Base-by-base conservation (phyloP, 2,797 vertebrate genomes). In the Arctocebus calabarensis region DNA sequence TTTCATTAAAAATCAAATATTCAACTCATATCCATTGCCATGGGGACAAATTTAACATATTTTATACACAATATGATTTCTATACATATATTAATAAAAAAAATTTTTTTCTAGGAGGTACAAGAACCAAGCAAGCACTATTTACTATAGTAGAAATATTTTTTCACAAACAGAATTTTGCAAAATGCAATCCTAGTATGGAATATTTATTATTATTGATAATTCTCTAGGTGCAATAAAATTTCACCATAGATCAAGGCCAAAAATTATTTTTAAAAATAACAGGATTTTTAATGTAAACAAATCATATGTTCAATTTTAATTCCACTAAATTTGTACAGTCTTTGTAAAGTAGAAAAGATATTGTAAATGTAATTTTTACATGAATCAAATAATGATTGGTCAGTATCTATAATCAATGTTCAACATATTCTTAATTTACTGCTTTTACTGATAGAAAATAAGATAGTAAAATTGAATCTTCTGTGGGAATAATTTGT, bases 391-490 rank as follows among this genome's bases (percentile, higher is more conserved):
- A 82, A 70, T 84, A 70, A 88, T 87, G 1, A 7, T 82, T 77
- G 20, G 61, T 94, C 74, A 90, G 16, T 91, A 57, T 45, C 34
- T 6, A 91, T 45, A 32, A 19, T 40, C 45, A 74, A 1, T 78
- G 12, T 4, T 90, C 81, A 74, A 59, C 2, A 75, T 88, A 68
- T 92, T 78, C 19, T 68, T 91, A 94, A 75, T 27, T 84, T 52
- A 77, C 19, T 82, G 2, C 73, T 92, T 92, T 68, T 2, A 23
- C 14, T 59, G 29, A 59, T 27, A 74, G 10, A 84, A 13, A 48
- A 88, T 89, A 37, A 82, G 6, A 75, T 2, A 32, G n/a, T 45
- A 70, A 40, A 79, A 34, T 55, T 37, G 16, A 81, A 32, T 90
- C 2, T 83, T 86, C 22, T 55, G 0, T 71, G 14, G 59, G 48